These are phyloP conservation scores for Mystacides longicornis DNA, from an alignment of 2,888 invertebrate genomes.

Conservation along the genomic window DNA sequence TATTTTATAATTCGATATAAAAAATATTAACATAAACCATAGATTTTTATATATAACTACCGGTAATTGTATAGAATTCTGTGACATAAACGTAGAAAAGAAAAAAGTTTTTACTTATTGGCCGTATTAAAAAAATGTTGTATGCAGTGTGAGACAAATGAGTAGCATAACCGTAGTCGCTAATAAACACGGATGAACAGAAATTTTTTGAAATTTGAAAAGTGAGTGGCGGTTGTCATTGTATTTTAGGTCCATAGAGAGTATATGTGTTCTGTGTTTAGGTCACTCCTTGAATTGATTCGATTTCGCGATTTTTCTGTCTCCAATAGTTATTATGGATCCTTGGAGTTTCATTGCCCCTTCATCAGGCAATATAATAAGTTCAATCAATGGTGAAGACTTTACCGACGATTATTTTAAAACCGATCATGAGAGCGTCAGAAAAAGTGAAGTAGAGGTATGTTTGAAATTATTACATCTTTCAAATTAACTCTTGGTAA, in stretches of 20 bases:
- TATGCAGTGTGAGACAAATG: too few species aligned
- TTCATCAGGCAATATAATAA: slow-evolving; percentile 15
- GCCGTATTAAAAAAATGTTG: too few species aligned
- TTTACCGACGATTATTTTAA: slow-evolving; percentile 17
- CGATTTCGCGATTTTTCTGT: not conserved
- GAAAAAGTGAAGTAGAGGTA: slow-evolving; percentile 1
- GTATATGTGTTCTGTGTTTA: not conserved
- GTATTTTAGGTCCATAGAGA: not conserved
- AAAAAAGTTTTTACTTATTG: too few species aligned
- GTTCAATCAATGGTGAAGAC: slow-evolving; percentile 8
- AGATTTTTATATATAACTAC: too few species aligned
- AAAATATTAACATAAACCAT: too few species aligned
- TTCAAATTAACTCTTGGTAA: too few species aligned
- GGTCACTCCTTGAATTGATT: not conserved
- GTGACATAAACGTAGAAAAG: too few species aligned
- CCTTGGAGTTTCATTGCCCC: slow-evolving; percentile 18
- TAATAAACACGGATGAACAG: not conserved
- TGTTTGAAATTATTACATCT: too few species aligned
- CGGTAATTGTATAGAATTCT: too few species aligned
- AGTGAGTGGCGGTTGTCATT: slow-evolving; percentile 8
- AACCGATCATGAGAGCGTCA: slow-evolving; percentile 13
- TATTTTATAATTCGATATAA: too few species aligned
- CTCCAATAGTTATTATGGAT: slow-evolving; percentile 12
- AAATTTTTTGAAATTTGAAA: slow-evolving; percentile 11
- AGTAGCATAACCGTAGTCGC: too few species aligned